Base-by-base conservation (phyloP, 2,888 invertebrate species). In the Drosophila kuntzei region DNA sequence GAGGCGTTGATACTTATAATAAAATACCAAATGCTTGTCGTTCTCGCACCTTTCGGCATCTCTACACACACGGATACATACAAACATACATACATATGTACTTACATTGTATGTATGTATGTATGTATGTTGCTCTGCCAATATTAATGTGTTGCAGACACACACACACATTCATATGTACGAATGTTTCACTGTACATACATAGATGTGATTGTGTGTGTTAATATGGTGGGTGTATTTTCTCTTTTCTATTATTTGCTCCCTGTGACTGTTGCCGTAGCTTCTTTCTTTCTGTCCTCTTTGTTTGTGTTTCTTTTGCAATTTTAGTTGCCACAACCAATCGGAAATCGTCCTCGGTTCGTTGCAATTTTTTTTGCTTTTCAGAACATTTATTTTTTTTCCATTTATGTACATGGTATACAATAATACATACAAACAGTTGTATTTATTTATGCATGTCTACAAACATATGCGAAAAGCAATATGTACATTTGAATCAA, bases 301-400 rank as follows among this genome's bases (percentile, higher is more conserved):
- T 18, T 39, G 36, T 44, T 54, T 61, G 16, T 61, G 34, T 27
- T 76, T 76, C 76, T 84, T 88, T 77, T 84, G 71, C 77, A 65
- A 88, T 85, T 82, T 72, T 75, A 81, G 76, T 76, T 83, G 79
- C 68, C 73, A 73, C 85, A 76, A 88, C 90, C 90, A 89, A 89
- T 90, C 89, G 88, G 90, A 89, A 82, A 80, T 74, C 85, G 78
- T 76, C 29, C 73, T 78, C 76, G 73, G 49, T 72, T 76, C 57
- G 67, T 65, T 75, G 75, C 58, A 50, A 43, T 62, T 57, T 61
- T 50, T 43, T 41, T 46, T 53, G 22, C 41, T 44, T 51, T 53
- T 16, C 27, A 20, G 14, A 34, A 16, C 25, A 54, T 16, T 60
- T 51, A 46, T 51, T 51, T 65, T 53, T 57, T 60, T 39, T 43